A percentile compares a stretch with the other conserved stretches of the same genome.
Evolutionary conservation across 2,888 invertebrate species (phyloP).

Genomic region (Hoplodrina blanda): DNA sequence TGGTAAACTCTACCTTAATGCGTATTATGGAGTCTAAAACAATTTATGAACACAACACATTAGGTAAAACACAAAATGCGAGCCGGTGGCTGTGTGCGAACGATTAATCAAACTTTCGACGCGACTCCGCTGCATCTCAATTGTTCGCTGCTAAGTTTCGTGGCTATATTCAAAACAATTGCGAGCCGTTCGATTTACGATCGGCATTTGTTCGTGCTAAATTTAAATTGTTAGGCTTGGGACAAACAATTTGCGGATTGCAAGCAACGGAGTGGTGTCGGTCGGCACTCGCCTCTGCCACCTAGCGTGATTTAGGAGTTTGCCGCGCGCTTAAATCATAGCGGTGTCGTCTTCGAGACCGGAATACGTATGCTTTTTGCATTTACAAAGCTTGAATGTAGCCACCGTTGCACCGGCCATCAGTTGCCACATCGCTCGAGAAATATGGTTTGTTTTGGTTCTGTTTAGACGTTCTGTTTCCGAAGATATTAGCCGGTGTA

Average conservation of each 20-base stretch:
- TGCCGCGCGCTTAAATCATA: constrained; percentile 86
- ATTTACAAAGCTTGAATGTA: constrained; percentile 75
- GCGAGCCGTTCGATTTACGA: constrained; percentile 85
- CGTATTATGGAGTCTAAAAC: constrained; percentile 66
- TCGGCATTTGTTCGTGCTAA: constrained; percentile 88
- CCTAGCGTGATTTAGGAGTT: constrained; percentile 87
- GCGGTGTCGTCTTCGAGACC: constrained; percentile 80
- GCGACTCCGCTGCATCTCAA: constrained; percentile 75
- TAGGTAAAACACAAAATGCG: constrained; percentile 71
- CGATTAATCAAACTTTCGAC: constrained; percentile 84
- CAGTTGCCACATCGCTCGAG: constrained; percentile 74
- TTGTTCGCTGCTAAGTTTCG: constrained; percentile 81
- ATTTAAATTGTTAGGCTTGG: constrained; percentile 89
- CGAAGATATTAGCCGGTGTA: constrained; percentile 62
- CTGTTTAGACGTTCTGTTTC: constrained; percentile 71
- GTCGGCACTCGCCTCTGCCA: constrained; percentile 80
- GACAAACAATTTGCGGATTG: constrained; percentile 89
- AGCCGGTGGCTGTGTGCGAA: constrained; percentile 66
- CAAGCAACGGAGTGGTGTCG: constrained; percentile 84
- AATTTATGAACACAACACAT: constrained; percentile 72
- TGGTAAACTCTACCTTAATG: constrained; percentile 19
- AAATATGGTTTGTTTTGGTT: constrained; percentile 81
- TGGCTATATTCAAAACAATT: constrained; percentile 87
- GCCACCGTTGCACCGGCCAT: constrained; percentile 73
- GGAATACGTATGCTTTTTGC: constrained; percentile 81